These are phyloP conservation scores for Lasioglossum baleicum DNA, from an alignment of 1,140 invertebrate species.

Conservation along the genomic window DNA sequence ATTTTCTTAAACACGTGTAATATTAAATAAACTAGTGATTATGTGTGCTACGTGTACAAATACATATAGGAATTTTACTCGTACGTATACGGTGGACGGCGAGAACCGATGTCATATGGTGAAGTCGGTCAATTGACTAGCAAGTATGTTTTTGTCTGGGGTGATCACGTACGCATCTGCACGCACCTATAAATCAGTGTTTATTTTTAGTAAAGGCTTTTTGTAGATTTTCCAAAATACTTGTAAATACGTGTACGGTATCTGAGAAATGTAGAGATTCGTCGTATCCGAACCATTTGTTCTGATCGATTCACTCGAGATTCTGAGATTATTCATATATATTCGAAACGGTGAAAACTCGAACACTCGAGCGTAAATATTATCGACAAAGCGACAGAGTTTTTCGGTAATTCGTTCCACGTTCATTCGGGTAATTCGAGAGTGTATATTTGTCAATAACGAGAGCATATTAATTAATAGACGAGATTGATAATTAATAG, in stretches of 20 bases:
- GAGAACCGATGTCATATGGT: conserved; percentile 29
- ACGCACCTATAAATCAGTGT: conserved; percentile 61
- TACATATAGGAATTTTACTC: not conserved
- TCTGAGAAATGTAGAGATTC: conserved; percentile 18
- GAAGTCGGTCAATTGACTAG: conserved; percentile 54
- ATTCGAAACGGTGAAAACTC: conserved; percentile 28
- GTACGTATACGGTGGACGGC: not conserved
- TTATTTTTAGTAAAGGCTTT: conserved; percentile 58
- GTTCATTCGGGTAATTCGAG: conserved; percentile 5
- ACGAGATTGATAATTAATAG: conserved; percentile 13
- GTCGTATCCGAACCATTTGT: not conserved
- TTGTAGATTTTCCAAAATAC: conserved; percentile 41
- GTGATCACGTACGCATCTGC: conserved; percentile 42
- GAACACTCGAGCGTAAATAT: conserved; percentile 12
- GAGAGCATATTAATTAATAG: not conserved
- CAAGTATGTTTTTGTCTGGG: conserved; percentile 60
- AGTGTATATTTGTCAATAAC: conserved; percentile 11
- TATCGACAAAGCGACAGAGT: conserved; percentile 3
- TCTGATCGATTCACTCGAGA: not conserved
- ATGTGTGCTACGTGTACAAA: not conserved
- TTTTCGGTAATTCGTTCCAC: conserved; percentile 17
- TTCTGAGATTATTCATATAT: not conserved
- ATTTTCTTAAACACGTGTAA: not conserved
- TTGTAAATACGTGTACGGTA: conserved; percentile 25
- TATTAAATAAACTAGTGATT: conserved; percentile 1